Evolutionary conservation across 2,888 invertebrate species (phyloP), one percentile per base, ranked within the genome.

Genomic region (Troides aeacus): DNA sequence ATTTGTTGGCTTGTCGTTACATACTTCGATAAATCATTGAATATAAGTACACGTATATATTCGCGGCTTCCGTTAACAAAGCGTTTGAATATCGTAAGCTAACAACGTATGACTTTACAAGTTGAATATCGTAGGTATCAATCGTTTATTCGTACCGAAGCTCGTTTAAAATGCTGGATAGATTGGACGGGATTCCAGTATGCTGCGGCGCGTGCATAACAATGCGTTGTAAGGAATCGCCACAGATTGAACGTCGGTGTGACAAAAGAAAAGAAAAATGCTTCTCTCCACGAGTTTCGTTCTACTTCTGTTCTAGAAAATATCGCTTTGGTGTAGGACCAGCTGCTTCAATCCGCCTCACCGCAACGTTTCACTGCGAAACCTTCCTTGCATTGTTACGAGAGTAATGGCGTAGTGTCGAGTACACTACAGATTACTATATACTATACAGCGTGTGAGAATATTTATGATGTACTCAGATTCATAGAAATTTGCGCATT

Each of bases 321-420:
- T 53, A 70, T 63, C 56, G 24, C 60, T 60, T 8, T 21, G 1
- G 15, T 59, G 5, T 23, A 5, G n/a, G 7, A 23, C 17, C 4
- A 50, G 58, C 60, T 63, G 59, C 68, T 72, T 66, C 75, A 73
- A 75, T 74, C 73, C 74, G 72, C 66, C 68, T 71, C 70, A 50
- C 68, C 73, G 71, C 76, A 79, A 75, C 75, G 76, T 75, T 75
- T 68, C 75, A 75, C 81, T 78, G 80, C 75, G 72, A 74, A 75
- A 76, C 74, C 78, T 76, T 65, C 42, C 71, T 57, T 57, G 61
- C 61, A 74, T 74, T 74, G 71, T 72, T 70, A 72, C 72, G 77
- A 81, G 80, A 82, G 82, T 84, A 83, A 84, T 81, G 79, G 66
- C 60, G 50, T 61, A 53, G 30, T 53, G 56, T 53, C 53, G 61